phyloP scores from a whole-genome alignment of 2,113 vertebrate species.

The Sorex araneus region DNA sequence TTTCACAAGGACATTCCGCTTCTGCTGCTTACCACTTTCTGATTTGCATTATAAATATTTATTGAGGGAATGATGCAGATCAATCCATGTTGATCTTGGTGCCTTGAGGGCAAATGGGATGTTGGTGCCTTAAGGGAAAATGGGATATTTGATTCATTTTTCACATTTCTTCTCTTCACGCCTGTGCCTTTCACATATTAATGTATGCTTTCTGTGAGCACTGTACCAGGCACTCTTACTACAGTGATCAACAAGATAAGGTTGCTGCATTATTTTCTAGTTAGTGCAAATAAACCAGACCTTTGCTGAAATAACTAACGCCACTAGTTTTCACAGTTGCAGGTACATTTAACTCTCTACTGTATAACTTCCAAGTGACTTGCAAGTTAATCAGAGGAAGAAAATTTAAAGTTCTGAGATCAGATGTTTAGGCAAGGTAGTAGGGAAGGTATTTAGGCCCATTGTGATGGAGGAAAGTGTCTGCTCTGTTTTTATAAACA shows the following conservation, averaged over 20 bases:
- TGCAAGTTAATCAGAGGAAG: background rate
- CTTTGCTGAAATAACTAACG: slow-evolving; percentile 1
- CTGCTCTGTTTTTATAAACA: background rate
- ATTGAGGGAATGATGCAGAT: background rate
- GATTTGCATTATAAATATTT: slow-evolving; percentile 37
- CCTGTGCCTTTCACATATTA: background rate
- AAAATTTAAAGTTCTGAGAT: background rate
- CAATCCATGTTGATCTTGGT: background rate
- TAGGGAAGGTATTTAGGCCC: background rate
- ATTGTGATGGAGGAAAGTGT: background rate
- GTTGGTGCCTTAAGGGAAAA: background rate
- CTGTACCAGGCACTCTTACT: background rate
- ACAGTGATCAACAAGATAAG: background rate
- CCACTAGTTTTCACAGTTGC: background rate
- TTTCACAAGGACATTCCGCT: background rate
- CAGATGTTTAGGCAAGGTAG: background rate
- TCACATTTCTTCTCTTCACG: background rate
- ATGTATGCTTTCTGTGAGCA: background rate
- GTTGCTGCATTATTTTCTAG: background rate
- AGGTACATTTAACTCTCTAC: background rate
- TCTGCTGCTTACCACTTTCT: background rate
- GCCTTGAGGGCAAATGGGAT: background rate
- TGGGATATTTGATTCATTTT: background rate
- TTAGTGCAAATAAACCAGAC: background rate
- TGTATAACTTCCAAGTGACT: background rate